Evolutionary conservation across 2,797 vertebrate species (phyloP).

Genomic region (Spheniscus humboldti): DNA sequence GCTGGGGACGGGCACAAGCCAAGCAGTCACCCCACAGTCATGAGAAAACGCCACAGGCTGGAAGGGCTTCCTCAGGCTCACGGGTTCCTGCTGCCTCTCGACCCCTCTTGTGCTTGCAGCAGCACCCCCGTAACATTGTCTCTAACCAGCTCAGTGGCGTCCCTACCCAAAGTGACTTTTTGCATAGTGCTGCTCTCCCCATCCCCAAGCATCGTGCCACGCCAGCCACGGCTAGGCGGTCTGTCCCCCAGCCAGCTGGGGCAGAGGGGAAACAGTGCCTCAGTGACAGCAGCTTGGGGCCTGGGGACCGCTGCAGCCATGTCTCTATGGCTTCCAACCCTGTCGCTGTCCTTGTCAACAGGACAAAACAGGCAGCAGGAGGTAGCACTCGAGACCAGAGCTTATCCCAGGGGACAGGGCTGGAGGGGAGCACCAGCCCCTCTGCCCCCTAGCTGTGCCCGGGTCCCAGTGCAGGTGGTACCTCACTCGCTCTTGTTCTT

Average conservation of each 20-base stretch:
- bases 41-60: fast-evolving
- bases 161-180: neutral
- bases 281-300: neutral
- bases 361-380: neutral
- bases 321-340: neutral
- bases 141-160: neutral
- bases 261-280: neutral
- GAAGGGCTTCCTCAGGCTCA: neutral
- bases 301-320: neutral
- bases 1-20: neutral
- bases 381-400: neutral
- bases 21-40: neutral
- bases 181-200: constrained; percentile 13
- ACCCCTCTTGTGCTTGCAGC: neutral
- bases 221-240: neutral
- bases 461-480: neutral
- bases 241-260: neutral
- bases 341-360: neutral
- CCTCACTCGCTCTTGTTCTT: neutral
- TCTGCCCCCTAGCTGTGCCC: no score
- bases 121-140: fast-evolving
- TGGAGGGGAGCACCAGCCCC: neutral
- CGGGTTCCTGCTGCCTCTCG: neutral
- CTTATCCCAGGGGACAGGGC: neutral
- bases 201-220: neutral